Percentiles rank a stretch among this genome's conserved stretches.
These are phyloP conservation scores for Mus minutoides DNA, from an alignment of 2,797 vertebrate species.

Conservation along the genomic window DNA sequence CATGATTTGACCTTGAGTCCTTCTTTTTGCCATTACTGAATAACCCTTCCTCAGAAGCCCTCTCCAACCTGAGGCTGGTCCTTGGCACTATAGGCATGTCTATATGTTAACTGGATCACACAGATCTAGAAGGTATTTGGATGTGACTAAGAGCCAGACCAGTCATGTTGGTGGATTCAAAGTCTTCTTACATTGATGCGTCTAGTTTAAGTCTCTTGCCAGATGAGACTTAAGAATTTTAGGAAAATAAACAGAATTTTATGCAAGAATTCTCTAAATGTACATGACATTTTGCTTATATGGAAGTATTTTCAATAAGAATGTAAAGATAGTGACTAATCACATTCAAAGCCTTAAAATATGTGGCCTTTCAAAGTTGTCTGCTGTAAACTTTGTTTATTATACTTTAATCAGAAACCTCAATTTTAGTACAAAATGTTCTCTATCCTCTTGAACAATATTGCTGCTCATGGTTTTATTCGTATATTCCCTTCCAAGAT, in stretches of 20 bases:
- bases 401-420: neutral
- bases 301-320: neutral
- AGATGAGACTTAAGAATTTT: neutral
- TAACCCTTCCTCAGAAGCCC: too few species aligned
- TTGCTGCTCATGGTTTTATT: neutral
- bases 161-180: too few species aligned
- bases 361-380: neutral
- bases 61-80: too few species aligned
- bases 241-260: neutral
- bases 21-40: too few species aligned
- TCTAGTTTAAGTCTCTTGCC: neutral
- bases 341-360: neutral
- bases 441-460: rapidly evolving
- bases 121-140: too few species aligned
- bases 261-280: neutral
- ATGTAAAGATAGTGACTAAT: neutral
- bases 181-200: too few species aligned
- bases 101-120: too few species aligned
- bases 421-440: neutral
- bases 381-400: neutral
- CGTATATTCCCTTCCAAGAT: neutral
- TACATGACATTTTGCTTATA: neutral
- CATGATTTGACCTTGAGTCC: too few species aligned
- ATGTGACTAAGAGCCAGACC: too few species aligned
- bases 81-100: too few species aligned